Conservation (phyloP, 2,888 invertebrate genomes). For the Dyspetes luteomarginatus region DNA sequence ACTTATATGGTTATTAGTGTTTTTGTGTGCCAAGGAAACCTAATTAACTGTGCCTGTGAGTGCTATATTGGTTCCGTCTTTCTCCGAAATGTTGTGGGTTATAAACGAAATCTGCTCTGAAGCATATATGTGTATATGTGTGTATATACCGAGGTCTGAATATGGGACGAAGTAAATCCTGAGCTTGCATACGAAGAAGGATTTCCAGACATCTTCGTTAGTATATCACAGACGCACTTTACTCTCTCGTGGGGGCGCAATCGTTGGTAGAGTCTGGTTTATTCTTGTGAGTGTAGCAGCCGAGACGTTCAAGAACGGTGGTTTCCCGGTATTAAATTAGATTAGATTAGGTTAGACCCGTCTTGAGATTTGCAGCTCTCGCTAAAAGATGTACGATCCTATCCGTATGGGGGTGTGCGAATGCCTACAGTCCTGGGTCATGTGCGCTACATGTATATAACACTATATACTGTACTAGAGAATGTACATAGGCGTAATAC, state of each 20-base stretch:
- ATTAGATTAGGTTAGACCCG: constrained; percentile 58
- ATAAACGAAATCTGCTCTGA: constrained; percentile 5
- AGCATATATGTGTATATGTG: not conserved
- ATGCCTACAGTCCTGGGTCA: not conserved
- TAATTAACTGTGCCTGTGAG: constrained; percentile 24
- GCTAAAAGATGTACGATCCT: constrained; percentile 57
- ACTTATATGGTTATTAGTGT: not conserved
- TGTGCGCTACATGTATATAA: not conserved
- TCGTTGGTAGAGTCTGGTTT: constrained; percentile 26
- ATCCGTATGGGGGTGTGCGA: constrained; percentile 5
- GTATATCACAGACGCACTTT: constrained; percentile 46
- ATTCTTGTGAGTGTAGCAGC: constrained; percentile 28
- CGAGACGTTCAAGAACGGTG: constrained; percentile 42
- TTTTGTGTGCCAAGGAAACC: not conserved
- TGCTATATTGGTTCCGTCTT: constrained; percentile 27
- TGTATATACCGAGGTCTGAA: not conserved
- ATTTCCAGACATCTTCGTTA: constrained; percentile 19
- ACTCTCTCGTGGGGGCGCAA: constrained; percentile 24
- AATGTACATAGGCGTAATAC: not conserved
- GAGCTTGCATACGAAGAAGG: constrained; percentile 21
- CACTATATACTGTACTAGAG: no score
- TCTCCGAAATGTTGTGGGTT: not conserved
- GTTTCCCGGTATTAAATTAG: constrained; percentile 56
- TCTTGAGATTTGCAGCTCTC: constrained; percentile 56
- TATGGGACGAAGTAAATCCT: constrained; percentile 14